A percentile compares a stretch with the other conserved stretches of the same genome.
Conservation (phyloP, 2,888 invertebrate species). For the Dynastes tityus region DNA sequence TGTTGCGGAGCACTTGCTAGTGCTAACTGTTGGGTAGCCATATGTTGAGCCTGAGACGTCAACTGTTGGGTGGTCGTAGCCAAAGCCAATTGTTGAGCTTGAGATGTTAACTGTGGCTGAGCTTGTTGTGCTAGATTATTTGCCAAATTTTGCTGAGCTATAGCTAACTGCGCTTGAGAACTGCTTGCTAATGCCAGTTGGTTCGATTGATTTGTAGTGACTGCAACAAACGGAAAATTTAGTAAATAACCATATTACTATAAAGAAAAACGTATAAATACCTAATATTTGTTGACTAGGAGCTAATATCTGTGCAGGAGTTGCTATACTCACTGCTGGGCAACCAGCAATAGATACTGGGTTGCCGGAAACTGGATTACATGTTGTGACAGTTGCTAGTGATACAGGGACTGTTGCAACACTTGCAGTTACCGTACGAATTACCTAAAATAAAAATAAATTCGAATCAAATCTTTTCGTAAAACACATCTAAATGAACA, state of each 20-base stretch:
- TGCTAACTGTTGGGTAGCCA: conserved; percentile 62
- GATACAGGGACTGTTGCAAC: conserved; percentile 77
- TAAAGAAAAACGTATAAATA: conserved; percentile 52
- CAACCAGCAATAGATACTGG: conserved; percentile 74
- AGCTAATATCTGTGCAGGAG: conserved; percentile 71
- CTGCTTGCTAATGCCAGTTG: conserved; percentile 68
- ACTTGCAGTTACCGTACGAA: conserved; percentile 75
- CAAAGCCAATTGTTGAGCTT: conserved; percentile 66
- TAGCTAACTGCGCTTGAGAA: conserved; percentile 68
- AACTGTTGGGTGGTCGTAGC: conserved; percentile 65
- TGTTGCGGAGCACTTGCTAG: conserved; percentile 62
- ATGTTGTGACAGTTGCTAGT: conserved; percentile 75
- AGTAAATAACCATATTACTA: conserved; percentile 21
- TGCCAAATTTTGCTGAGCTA: conserved; percentile 68
- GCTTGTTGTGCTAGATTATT: conserved; percentile 65
- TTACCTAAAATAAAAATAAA: conserved; percentile 59
- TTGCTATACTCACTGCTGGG: conserved; percentile 76
- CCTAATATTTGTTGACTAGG: conserved; percentile 70
- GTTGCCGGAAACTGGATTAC: conserved; percentile 69
- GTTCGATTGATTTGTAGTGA: conserved; percentile 68
- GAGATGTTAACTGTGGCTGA: conserved; percentile 63
- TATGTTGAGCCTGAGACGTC: conserved; percentile 62
- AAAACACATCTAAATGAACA: background rate
- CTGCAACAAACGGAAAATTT: conserved; percentile 57
- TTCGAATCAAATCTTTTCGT: background rate